phyloP scores from a whole-genome alignment of 2,113 vertebrate species.

The Rhombomys opimus region DNA sequence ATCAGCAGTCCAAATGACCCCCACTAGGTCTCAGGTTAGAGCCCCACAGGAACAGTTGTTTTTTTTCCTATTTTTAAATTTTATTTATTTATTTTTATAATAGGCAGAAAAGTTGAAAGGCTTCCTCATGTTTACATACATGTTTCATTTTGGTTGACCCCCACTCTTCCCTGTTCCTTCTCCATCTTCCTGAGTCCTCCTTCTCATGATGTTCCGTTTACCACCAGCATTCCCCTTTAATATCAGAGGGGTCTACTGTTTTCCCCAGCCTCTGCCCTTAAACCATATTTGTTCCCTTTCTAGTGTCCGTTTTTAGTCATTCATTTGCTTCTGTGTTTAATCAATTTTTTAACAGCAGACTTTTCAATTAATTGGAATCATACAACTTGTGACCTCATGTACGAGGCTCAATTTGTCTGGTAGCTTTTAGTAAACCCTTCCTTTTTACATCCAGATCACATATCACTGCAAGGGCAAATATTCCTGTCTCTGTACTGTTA shows the following conservation, averaged over 20 bases:
- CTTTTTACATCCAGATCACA: not conserved
- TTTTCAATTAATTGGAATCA: conserved; percentile 32
- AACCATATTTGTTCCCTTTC: not conserved
- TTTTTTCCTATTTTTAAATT: not conserved
- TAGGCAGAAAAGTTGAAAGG: not conserved
- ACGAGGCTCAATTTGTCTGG: not conserved
- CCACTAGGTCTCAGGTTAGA: not conserved
- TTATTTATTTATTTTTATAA: not conserved
- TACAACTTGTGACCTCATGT: not conserved
- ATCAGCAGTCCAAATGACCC: not conserved
- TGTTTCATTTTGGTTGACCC: not conserved
- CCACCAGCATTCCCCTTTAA: no score
- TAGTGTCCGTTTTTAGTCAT: not conserved
- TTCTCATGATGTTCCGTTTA: not conserved
- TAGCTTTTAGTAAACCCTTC: not conserved
- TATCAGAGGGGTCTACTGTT: not conserved
- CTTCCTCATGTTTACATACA: not conserved
- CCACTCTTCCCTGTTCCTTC: not conserved
- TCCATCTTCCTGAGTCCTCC: no score
- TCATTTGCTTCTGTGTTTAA: not conserved
- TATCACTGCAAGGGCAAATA: not conserved
- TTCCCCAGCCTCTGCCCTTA: not conserved
- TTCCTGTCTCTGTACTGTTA: not conserved
- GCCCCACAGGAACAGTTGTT: not conserved
- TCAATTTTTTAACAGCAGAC: not conserved